Conservation (phyloP, 2,113 vertebrate genomes). For the Mesitornis unicolor region DNA sequence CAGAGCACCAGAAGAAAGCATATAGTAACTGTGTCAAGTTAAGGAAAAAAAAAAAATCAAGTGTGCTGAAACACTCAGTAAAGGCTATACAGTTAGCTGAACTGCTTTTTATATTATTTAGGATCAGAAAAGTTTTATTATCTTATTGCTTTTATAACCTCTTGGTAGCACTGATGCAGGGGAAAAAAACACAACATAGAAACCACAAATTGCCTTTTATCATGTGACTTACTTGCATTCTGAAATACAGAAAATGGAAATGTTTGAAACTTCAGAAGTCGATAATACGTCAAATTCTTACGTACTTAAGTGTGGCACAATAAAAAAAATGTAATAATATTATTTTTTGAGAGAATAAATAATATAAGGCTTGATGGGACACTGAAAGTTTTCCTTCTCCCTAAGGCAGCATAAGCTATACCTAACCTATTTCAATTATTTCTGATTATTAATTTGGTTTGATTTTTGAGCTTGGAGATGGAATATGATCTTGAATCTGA, state of each 20-base stretch:
- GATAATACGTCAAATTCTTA: background rate
- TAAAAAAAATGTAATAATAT: background rate
- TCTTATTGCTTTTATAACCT: background rate
- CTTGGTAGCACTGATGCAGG: background rate
- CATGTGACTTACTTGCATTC: background rate
- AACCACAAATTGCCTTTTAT: background rate
- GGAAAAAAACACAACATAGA: fast-evolving
- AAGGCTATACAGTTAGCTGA: background rate
- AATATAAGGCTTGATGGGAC: background rate
- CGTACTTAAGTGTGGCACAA: background rate
- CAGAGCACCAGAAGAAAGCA: background rate
- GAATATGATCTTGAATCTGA: background rate
- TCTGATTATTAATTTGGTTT: background rate
- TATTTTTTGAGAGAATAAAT: background rate
- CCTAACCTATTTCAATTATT: background rate
- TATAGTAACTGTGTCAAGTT: background rate
- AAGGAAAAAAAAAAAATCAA: background rate
- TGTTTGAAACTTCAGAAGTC: background rate
- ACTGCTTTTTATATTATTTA: background rate
- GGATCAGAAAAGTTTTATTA: background rate
- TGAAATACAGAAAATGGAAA: background rate
- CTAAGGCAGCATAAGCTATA: background rate
- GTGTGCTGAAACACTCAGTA: background rate
- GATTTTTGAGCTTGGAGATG: background rate
- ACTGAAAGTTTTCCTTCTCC: background rate